phyloP scores from a whole-genome alignment of 2,888 invertebrate species.

The Caenorhabditis sinica region DNA sequence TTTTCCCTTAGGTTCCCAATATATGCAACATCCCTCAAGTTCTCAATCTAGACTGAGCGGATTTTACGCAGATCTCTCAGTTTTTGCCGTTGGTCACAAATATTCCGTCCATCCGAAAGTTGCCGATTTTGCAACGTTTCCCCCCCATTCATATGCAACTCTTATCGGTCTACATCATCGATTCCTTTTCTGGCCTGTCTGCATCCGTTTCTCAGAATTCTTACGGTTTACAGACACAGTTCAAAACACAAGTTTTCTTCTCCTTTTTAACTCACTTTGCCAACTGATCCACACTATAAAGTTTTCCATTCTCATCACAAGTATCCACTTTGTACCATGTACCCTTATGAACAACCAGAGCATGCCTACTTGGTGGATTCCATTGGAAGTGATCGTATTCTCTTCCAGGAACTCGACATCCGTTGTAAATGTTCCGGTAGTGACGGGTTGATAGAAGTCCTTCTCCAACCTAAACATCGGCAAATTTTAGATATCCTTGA shows the following conservation, averaged over 20 bases:
- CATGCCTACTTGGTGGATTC: constrained; percentile 72
- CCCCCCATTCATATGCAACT: too few species aligned
- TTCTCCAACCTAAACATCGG: constrained; percentile 69
- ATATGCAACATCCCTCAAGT: too few species aligned
- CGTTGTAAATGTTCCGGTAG: constrained; percentile 79
- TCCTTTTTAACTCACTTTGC: constrained; percentile 65
- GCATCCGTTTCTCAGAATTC: background rate
- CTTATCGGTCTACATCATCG: too few species aligned
- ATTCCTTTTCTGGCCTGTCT: background rate
- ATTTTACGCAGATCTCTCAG: too few species aligned
- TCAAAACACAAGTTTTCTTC: constrained; percentile 2
- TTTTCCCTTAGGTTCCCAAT: too few species aligned
- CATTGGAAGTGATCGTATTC: constrained; percentile 72
- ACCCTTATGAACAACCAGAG: constrained; percentile 72
- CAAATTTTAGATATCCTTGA: background rate
- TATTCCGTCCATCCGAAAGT: too few species aligned
- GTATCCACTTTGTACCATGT: constrained; percentile 76
- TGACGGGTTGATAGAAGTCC: constrained; percentile 78
- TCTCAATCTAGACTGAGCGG: too few species aligned
- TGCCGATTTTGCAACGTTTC: too few species aligned
- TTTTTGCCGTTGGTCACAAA: too few species aligned
- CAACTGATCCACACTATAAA: constrained; percentile 72
- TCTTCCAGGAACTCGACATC: constrained; percentile 75
- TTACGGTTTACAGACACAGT: background rate
- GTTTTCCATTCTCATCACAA: constrained; percentile 70